Base-by-base conservation (phyloP, 2,888 invertebrate genomes). In the Rotaria magnacalcarata region DNA sequence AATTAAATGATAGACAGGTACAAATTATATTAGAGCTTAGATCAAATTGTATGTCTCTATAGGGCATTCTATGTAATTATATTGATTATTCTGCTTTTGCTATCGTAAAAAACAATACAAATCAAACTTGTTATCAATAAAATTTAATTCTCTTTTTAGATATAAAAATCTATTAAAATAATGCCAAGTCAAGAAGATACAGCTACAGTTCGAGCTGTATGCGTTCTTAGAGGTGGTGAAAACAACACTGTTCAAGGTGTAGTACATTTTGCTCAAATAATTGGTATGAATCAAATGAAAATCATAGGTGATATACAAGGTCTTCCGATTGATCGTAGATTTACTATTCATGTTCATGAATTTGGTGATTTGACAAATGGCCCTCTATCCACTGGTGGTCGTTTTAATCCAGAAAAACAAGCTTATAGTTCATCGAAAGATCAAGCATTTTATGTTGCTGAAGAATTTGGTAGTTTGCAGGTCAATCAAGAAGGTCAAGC, bases 271-370 rank as follows among this genome's bases (percentile, higher is more conserved):
- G 43, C 80, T 80, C 80, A 80, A 80, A 43, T 47, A 47, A 80
- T 80, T n/a, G 80, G 80, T 14, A 24, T 47, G 10, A 47, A 47
- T 80, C 80, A 80, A 43, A 47, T 80, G 47, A 80, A 80, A 80
- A 80, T 80, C 1, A 43, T 24, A 47, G 80, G 80, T n/a, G 80
- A 80, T 24, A 19, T 80, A n/a, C 80, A 47, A 47, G 47, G 47
- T n/a, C 47, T 80, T n/a, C 80, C 80, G 47, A 24, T 24, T 7
- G 47, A 47, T 80, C 43, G 47, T n/a, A 80, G 90, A 16, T 95
- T 96, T 90, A 96, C 96, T 47, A 96, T 97, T 92, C 97, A 97
- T 90, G 94, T 97, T 87, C 97, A 97, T 90, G 95, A 97, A 92
- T 97, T 96, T 90, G 97, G 97, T 0, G 97, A 97, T 92, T 95